Percentiles rank a stretch among this genome's conserved stretches.
These are phyloP conservation scores for Varecia variegata DNA, from an alignment of 2,797 vertebrate species.

Conservation along the genomic window DNA sequence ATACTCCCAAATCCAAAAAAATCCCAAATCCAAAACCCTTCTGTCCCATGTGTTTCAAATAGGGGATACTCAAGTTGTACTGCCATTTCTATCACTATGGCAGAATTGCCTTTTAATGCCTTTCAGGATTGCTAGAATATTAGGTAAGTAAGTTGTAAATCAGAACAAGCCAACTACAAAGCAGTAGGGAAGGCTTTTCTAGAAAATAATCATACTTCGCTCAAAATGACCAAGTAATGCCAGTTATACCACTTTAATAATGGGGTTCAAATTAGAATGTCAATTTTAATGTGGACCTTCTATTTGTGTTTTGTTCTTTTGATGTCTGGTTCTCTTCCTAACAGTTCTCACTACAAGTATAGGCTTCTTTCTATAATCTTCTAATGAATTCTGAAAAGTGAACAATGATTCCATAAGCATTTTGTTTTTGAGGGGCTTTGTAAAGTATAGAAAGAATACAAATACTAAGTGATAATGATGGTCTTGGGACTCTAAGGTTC, in stretches of 20 bases:
- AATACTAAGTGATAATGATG: neutral
- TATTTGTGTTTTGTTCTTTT: conserved; percentile 32
- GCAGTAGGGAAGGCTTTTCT: conserved; percentile 25
- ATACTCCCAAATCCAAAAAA: neutral
- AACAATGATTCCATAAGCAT: neutral
- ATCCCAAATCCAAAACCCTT: neutral
- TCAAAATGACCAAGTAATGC: neutral
- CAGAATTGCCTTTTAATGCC: conserved; percentile 8
- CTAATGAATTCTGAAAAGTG: conserved; percentile 8
- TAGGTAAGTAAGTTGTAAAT: conserved; percentile 13
- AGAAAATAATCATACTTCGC: conserved; percentile 17
- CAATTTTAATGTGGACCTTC: neutral
- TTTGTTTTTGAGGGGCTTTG: conserved; percentile 32
- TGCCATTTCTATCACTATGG: neutral
- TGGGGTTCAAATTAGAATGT: conserved; percentile 52
- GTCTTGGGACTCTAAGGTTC: neutral
- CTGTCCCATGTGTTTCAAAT: neutral
- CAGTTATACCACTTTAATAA: conserved; percentile 11
- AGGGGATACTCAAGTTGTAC: neutral
- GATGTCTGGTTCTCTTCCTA: neutral
- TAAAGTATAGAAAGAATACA: neutral
- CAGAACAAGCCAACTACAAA: neutral
- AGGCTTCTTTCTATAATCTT: neutral
- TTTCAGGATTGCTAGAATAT: conserved; percentile 3
- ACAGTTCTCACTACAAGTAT: neutral